Evolutionary conservation across 2,797 vertebrate species (phyloP).

Genomic region (Alectoris magna): DNA sequence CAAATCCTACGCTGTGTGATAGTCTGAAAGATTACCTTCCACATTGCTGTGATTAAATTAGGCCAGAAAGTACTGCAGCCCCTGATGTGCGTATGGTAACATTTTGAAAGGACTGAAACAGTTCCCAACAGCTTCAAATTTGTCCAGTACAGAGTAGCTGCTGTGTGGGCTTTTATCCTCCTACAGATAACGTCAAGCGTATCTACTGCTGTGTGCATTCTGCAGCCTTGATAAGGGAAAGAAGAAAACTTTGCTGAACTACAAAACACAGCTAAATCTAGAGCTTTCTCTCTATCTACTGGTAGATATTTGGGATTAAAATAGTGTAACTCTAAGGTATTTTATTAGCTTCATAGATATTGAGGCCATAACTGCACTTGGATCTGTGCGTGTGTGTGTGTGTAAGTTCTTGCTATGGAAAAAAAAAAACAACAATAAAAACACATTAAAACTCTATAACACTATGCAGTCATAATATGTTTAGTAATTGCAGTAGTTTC

Average conservation of each 20-base stretch:
- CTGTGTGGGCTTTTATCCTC: constrained; percentile 57
- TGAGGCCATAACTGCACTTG: not conserved
- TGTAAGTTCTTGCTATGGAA: not conserved
- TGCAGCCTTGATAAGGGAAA: constrained; percentile 52
- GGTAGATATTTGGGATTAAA: constrained; percentile 17
- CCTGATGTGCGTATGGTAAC: constrained; percentile 42
- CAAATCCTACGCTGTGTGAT: constrained; percentile 17
- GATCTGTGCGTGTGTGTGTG: not conserved
- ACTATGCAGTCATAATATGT: not conserved
- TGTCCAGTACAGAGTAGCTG: constrained; percentile 46
- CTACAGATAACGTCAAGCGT: constrained; percentile 42
- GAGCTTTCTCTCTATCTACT: constrained; percentile 33
- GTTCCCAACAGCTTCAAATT: constrained; percentile 55
- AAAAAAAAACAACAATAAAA: not conserved
- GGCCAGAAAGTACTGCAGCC: constrained; percentile 49
- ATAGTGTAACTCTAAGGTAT: not conserved
- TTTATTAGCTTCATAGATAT: constrained; percentile 4
- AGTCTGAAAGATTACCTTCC: constrained; percentile 62
- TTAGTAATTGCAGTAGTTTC: constrained; percentile 18
- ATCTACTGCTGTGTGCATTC: constrained; percentile 56
- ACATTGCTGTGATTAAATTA: constrained; percentile 62
- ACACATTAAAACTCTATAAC: not conserved
- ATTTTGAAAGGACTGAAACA: constrained; percentile 64
- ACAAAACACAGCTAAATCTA: constrained; percentile 40
- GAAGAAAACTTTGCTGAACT: constrained; percentile 59